phyloP scores from a whole-genome alignment of 2,888 invertebrate genomes.

The Geotrupes spiniger region DNA sequence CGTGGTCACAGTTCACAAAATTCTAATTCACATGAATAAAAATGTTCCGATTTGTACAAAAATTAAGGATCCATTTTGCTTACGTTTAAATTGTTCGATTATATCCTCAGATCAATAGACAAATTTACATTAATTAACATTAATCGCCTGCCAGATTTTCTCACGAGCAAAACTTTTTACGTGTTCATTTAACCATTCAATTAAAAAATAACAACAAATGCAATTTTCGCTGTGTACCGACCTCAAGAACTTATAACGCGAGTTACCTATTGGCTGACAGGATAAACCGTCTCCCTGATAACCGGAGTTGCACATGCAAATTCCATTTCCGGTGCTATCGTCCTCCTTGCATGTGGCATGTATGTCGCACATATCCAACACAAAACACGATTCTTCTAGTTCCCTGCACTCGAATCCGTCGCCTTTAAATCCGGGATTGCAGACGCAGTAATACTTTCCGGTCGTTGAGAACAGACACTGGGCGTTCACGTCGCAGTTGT shows the following conservation, averaged over 20 bases:
- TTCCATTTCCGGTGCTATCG: conserved; percentile 40
- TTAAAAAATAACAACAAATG: too few relatives aligned
- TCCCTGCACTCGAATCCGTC: conserved; percentile 55
- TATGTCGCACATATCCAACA: conserved; percentile 57
- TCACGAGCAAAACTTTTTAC: too few relatives aligned
- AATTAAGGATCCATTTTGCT: too few relatives aligned
- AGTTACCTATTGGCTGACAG: conserved; percentile 37
- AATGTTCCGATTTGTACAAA: too few relatives aligned
- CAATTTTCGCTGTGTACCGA: too few relatives aligned
- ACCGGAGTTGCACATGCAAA: conserved; percentile 54
- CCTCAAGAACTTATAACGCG: background rate
- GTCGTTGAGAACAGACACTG: conserved; percentile 70
- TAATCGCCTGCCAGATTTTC: too few relatives aligned
- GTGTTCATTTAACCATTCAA: too few relatives aligned
- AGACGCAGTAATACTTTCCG: conserved; percentile 69
- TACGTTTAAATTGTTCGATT: too few relatives aligned
- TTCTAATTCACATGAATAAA: too few relatives aligned
- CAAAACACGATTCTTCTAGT: conserved; percentile 48
- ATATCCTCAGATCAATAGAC: too few relatives aligned
- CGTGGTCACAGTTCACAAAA: too few relatives aligned
- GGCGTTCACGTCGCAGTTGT: conserved; percentile 84
- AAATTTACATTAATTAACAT: too few relatives aligned
- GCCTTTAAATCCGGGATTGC: conserved; percentile 54
- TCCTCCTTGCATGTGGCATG: conserved; percentile 59
- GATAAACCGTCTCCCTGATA: conserved; percentile 54